Percentiles rank a stretch among this genome's conserved stretches.
phyloP scores from a whole-genome alignment of 1,140 invertebrate genomes.

The Zophobas morio region DNA sequence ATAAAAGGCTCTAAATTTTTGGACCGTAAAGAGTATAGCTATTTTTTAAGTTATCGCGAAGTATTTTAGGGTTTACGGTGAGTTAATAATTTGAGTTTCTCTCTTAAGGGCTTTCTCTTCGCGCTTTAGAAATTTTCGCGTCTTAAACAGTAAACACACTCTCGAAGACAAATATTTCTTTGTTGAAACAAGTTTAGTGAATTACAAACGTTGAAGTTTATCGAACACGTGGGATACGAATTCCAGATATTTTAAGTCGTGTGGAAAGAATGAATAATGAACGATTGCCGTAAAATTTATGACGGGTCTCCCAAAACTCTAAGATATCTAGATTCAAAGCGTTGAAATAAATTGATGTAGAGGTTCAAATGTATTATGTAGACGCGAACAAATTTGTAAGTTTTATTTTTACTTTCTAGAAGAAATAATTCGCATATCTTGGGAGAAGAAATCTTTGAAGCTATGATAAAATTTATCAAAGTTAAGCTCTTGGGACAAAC shows the following conservation, averaged over 20 bases:
- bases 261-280: slow-evolving; percentile 50
- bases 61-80: no score
- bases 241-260: slow-evolving; percentile 48
- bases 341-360: slow-evolving; percentile 49
- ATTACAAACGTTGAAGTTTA: slow-evolving; percentile 45
- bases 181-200: slow-evolving; percentile 36
- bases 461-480: slow-evolving; percentile 36
- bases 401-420: slow-evolving; percentile 44
- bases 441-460: slow-evolving; percentile 15
- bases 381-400: slow-evolving; percentile 47
- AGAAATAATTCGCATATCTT: slow-evolving; percentile 31
- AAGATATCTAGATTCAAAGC: slow-evolving; percentile 49
- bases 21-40: no score
- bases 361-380: slow-evolving; percentile 43
- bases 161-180: slow-evolving; percentile 27
- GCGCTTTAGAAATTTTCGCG: slow-evolving; percentile 5
- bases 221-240: slow-evolving; percentile 45
- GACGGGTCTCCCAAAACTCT: slow-evolving; percentile 41
- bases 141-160: slow-evolving; percentile 31
- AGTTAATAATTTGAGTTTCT: background rate
- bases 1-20: no score
- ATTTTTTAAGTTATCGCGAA: no score
- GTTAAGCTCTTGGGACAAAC: slow-evolving; percentile 17
- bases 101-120: background rate
- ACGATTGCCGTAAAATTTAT: slow-evolving; percentile 51